A percentile compares a stretch with the other conserved stretches of the same genome.
These are phyloP conservation scores for Zeus faber DNA, from an alignment of 2,113 vertebrate species.

Conservation along the genomic window DNA sequence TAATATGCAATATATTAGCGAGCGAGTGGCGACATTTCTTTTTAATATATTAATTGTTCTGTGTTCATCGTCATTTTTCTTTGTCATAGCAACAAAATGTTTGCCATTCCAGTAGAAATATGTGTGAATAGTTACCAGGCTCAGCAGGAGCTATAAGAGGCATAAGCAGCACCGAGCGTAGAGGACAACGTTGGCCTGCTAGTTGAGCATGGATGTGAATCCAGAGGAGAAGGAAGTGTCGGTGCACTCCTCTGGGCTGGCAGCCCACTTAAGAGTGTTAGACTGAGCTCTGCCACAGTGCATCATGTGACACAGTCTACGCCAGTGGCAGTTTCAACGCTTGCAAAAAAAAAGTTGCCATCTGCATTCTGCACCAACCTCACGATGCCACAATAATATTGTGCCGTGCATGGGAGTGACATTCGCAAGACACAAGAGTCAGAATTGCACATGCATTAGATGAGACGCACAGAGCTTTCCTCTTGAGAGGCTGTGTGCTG, in stretches of 20 bases:
- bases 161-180: conserved; percentile 63
- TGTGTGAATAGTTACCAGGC: conserved; percentile 74
- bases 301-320: conserved; percentile 60
- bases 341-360: conserved; percentile 29
- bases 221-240: conserved; percentile 34
- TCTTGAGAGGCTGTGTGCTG: too few relatives aligned
- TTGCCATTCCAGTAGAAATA: too few relatives aligned
- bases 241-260: conserved; percentile 38
- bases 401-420: too few relatives aligned
- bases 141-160: conserved; percentile 74
- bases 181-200: conserved; percentile 52
- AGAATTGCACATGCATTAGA: too few relatives aligned
- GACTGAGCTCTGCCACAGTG: conserved; percentile 48
- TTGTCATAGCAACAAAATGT: too few relatives aligned
- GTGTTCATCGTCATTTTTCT: too few relatives aligned
- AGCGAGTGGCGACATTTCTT: too few relatives aligned
- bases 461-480: too few relatives aligned
- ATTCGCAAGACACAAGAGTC: too few relatives aligned
- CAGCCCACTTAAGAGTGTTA: conserved; percentile 51
- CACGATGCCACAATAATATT: too few relatives aligned
- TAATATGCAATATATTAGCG: too few relatives aligned
- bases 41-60: too few relatives aligned
- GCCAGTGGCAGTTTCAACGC: conserved; percentile 23
- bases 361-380: conserved; percentile 15
- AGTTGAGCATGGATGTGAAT: conserved; percentile 59